Conservation (phyloP, 2,797 vertebrate species). For the Enteromius argenteus region DNA sequence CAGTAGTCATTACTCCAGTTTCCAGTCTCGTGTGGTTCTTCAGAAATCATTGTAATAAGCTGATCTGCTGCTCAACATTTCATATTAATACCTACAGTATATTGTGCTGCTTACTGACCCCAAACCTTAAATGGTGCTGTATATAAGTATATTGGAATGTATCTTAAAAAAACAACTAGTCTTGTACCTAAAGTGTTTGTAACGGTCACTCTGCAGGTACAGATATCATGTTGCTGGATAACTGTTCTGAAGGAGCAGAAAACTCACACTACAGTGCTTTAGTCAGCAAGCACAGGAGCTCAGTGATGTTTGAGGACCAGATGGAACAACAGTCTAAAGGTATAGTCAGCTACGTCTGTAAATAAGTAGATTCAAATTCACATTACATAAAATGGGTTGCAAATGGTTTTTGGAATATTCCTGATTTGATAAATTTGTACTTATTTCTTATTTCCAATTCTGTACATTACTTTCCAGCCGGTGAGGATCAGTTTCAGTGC, state of each 20-base stretch:
- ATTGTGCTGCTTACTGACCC: not conserved
- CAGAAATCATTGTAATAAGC: not conserved
- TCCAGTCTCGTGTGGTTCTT: not conserved
- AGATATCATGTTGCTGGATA: conserved; percentile 93
- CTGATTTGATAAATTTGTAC: not conserved
- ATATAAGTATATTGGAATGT: not conserved
- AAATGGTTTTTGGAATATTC: not conserved
- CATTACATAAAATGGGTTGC: not conserved
- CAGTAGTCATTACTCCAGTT: not conserved
- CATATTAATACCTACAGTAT: not conserved
- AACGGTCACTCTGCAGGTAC: conserved; percentile 79
- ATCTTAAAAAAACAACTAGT: not conserved
- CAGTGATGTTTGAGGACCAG: conserved; percentile 95
- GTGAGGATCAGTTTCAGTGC: conserved; percentile 60
- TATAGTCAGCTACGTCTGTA: conserved; percentile 59
- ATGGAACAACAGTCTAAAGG: conserved; percentile 89
- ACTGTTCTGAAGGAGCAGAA: conserved; percentile 83
- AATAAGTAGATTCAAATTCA: too few species aligned
- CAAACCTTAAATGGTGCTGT: not conserved
- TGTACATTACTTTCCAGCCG: not conserved
- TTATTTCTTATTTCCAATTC: not conserved
- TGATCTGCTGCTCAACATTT: not conserved
- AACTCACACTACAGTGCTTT: conserved; percentile 62
- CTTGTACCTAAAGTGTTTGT: not conserved
- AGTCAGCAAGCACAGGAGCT: conserved; percentile 88